These are phyloP conservation scores for Camelus dromedarius DNA, from an alignment of 2,113 vertebrate genomes.

Conservation along the genomic window DNA sequence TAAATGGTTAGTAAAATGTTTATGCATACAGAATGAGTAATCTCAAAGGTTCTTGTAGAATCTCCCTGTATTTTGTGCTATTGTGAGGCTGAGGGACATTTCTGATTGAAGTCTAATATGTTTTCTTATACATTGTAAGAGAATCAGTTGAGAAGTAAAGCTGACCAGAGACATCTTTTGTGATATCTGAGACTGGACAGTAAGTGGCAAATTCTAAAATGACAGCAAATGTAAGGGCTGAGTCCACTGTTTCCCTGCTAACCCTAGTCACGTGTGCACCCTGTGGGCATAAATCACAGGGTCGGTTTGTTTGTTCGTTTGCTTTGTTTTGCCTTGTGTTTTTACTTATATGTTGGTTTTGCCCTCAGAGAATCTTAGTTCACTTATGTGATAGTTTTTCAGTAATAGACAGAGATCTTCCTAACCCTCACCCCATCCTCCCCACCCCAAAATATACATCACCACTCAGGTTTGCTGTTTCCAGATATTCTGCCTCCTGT, in stretches of 20 bases:
- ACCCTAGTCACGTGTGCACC: neutral
- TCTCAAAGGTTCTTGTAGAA: neutral
- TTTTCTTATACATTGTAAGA: neutral
- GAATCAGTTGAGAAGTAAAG: neutral
- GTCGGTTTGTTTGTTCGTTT: too few relatives aligned
- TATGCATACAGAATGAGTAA: neutral
- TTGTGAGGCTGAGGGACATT: neutral
- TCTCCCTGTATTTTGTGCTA: neutral
- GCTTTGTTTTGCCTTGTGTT: neutral
- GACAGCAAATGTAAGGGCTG: neutral
- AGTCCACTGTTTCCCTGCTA: neutral
- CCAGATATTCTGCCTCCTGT: neutral
- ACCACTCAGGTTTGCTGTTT: neutral
- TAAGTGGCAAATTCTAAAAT: neutral
- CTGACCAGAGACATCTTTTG: neutral
- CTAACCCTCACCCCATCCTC: neutral
- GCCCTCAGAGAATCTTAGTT: neutral
- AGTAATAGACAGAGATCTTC: neutral
- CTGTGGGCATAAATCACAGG: neutral
- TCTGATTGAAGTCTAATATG: neutral
- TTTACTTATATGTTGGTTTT: neutral
- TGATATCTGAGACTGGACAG: neutral
- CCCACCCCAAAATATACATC: neutral
- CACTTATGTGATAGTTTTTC: neutral
- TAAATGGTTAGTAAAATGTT: conserved; percentile 48